A percentile compares a stretch with the other conserved stretches of the same genome.
These are phyloP conservation scores for Eptesicus fuscus DNA, from an alignment of 2,113 vertebrate species.

Conservation along the genomic window DNA sequence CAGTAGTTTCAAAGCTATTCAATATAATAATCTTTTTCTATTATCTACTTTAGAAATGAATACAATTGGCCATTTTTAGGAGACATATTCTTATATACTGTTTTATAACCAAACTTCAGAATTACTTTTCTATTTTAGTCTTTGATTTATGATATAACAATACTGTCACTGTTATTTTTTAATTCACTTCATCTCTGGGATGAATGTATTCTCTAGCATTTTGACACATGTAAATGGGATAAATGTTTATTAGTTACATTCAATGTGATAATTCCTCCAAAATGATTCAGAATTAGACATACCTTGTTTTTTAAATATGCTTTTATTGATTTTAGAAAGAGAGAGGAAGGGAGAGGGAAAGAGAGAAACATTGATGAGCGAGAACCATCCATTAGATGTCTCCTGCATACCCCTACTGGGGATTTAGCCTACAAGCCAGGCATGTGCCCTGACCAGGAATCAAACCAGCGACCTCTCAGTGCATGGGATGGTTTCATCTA, in stretches of 20 bases:
- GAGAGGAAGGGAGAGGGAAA: too few species aligned
- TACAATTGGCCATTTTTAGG: neutral
- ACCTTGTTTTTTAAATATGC: too few species aligned
- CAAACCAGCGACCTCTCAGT: too few species aligned
- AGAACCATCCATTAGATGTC: too few species aligned
- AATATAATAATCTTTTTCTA: slow-evolving; percentile 45
- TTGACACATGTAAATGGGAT: neutral
- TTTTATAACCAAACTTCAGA: neutral
- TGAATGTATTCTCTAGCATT: neutral
- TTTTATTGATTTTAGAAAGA: too few species aligned
- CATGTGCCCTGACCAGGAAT: too few species aligned
- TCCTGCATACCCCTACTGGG: too few species aligned
- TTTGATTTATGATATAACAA: neutral
- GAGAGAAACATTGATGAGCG: too few species aligned
- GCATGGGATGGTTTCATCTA: neutral
- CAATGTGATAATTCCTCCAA: neutral
- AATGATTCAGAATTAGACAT: neutral
- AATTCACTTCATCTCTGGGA: neutral
- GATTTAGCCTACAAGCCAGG: too few species aligned
- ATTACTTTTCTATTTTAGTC: slow-evolving; percentile 4
- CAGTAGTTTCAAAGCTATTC: slow-evolving; percentile 56
- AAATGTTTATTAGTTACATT: neutral
- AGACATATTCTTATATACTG: neutral
- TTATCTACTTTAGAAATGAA: slow-evolving; percentile 55
- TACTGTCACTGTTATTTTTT: neutral